These are phyloP conservation scores for Noctuana brunneofusca DNA, from an alignment of 2,888 invertebrate genomes.

Conservation along the genomic window DNA sequence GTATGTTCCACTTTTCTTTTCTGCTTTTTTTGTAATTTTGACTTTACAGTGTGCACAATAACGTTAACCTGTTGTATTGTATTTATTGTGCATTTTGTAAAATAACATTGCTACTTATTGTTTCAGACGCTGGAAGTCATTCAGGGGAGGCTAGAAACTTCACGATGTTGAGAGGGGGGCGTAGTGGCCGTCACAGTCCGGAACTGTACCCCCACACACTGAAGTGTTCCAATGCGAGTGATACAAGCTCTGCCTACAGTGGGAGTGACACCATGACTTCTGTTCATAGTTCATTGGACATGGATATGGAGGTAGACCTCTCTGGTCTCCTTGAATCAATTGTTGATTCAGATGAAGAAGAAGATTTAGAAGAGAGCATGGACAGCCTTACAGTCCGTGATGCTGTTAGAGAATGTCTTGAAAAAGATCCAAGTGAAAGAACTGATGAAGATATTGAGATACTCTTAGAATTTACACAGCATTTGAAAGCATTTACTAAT, in stretches of 20 bases:
- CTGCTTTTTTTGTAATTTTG: too few relatives aligned
- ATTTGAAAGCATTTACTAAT: slow-evolving; percentile 98
- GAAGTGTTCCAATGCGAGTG: slow-evolving; percentile 90
- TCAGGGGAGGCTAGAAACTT: slow-evolving; percentile 63
- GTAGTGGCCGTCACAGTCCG: slow-evolving; percentile 84
- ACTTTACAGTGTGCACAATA: too few relatives aligned
- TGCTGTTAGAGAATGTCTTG: slow-evolving; percentile 97
- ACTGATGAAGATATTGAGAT: slow-evolving; percentile 98
- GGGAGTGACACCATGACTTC: slow-evolving; percentile 98
- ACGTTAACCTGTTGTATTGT: not conserved
- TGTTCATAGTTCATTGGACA: slow-evolving; percentile 91
- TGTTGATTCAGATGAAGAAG: slow-evolving; percentile 97
- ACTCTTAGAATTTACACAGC: slow-evolving; percentile 98
- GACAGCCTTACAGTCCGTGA: slow-evolving; percentile 95
- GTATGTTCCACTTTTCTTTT: too few relatives aligned
- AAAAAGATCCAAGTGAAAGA: slow-evolving; percentile 97
- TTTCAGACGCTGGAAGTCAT: slow-evolving; percentile 70
- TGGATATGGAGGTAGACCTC: slow-evolving; percentile 93
- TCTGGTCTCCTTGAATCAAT: slow-evolving; percentile 97
- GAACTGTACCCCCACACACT: slow-evolving; percentile 94
- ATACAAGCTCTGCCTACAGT: slow-evolving; percentile 97
- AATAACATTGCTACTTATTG: slow-evolving; percentile 34
- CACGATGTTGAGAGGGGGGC: slow-evolving; percentile 84
- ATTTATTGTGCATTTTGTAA: not conserved
- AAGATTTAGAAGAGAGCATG: slow-evolving; percentile 95